These are phyloP conservation scores for Centroberyx gerrardi DNA, from an alignment of 2,797 vertebrate genomes.

Conservation along the genomic window DNA sequence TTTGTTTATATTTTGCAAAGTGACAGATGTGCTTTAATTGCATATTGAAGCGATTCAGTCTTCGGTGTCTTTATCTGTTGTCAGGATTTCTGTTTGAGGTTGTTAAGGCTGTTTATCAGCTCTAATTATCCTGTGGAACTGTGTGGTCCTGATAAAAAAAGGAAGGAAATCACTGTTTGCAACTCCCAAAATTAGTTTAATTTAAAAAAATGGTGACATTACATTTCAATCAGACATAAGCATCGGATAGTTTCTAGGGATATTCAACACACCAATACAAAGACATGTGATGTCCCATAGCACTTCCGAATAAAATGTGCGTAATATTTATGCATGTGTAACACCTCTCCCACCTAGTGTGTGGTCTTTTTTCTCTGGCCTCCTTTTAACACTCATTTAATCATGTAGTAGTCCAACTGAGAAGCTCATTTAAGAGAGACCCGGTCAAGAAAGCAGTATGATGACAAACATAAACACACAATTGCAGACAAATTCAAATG, in stretches of 20 bases:
- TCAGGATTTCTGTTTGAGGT: slow-evolving; percentile 18
- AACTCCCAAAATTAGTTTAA: slow-evolving; percentile 3
- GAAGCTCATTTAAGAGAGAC: too few species aligned
- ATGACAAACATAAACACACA: too few species aligned
- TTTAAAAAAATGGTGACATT: background rate
- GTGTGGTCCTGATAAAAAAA: background rate
- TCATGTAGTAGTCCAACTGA: too few species aligned
- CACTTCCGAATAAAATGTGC: background rate
- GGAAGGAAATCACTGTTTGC: background rate
- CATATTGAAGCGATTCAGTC: slow-evolving; percentile 20
- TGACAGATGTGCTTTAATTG: slow-evolving; percentile 44
- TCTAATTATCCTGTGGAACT: background rate
- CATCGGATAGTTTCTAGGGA: background rate
- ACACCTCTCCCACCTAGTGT: too few species aligned
- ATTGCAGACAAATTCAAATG: too few species aligned
- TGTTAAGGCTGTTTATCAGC: slow-evolving; percentile 5
- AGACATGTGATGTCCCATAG: background rate
- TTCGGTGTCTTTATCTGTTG: slow-evolving; percentile 11
- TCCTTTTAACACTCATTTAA: too few species aligned
- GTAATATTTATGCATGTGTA: too few species aligned
- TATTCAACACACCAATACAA: too few species aligned
- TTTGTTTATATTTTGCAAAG: slow-evolving; percentile 33
- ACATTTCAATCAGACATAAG: background rate
- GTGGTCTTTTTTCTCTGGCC: too few species aligned
- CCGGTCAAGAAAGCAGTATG: too few species aligned